phyloP scores from a whole-genome alignment of 2,888 invertebrate species.

The Entomobrya proxima region DNA sequence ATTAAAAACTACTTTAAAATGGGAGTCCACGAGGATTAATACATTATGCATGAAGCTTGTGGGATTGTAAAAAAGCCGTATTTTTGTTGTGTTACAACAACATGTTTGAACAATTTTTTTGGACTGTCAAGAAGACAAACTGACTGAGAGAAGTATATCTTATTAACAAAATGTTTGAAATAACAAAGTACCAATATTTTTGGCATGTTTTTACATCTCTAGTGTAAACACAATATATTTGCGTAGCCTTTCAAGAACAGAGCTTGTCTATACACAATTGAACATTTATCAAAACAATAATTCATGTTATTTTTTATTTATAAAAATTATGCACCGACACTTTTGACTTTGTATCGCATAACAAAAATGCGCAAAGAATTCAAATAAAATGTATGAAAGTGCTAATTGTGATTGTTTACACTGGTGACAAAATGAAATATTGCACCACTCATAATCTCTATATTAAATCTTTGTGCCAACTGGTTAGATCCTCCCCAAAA shows the following conservation, averaged over 20 bases:
- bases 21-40: not conserved
- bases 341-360: not conserved
- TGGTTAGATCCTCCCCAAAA: not conserved
- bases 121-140: slow-evolving; percentile 46
- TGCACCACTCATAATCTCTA: slow-evolving; percentile 13
- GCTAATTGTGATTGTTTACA: slow-evolving; percentile 22
- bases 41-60: slow-evolving; percentile 22
- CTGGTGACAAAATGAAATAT: slow-evolving; percentile 63
- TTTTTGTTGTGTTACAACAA: slow-evolving; percentile 4
- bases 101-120: slow-evolving; percentile 29
- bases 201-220: not conserved
- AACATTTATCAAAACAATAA: no score
- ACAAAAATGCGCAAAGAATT: not conserved
- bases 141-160: not conserved
- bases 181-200: not conserved
- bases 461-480: slow-evolving; percentile 36
- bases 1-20: slow-evolving; percentile 47
- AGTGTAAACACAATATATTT: not conserved
- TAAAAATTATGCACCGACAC: not conserved
- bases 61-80: slow-evolving; percentile 27
- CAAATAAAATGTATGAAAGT: slow-evolving; percentile 6
- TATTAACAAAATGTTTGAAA: slow-evolving; percentile 2
- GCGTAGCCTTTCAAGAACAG: no score
- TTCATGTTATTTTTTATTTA: not conserved
- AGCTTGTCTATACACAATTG: no score